Evolutionary conservation across 2,888 invertebrate genomes (phyloP), one percentile per base, ranked within the genome.

Genomic region (Tenthredo livida): DNA sequence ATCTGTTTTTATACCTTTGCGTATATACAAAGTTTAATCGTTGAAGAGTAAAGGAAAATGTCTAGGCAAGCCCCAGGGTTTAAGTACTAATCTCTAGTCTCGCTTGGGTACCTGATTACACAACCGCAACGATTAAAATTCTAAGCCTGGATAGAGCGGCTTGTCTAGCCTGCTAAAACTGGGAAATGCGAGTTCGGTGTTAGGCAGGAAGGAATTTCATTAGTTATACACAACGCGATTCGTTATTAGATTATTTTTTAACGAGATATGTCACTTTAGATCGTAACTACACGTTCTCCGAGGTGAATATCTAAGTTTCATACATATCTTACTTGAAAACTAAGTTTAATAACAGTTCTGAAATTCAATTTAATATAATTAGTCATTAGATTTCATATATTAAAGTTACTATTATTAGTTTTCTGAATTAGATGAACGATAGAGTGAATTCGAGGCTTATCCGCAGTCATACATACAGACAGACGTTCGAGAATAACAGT

Each of bases 51-150:
- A 29, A 77, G 50, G 50, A 54, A 54, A 77, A 29, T 54, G 77
- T 50, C 33, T 54, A 77, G 47, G 33, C 54, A 77, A 33, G 50
- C 72, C 72, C 43, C 21, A 33, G 77, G 54, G 54, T 50, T 77
- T 54, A 77, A 54, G 40, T 43, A 21, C 72, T 73, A 73, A 73
- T 73, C 43, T 75, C 77, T 54, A 33, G 54, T 3, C 54, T 54
- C 77, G 29, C 15, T 54, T 54, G 77, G 77, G 77, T 54, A 77
- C 50, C 80, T 80, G 80, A 80, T 80, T 80, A 80, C 58, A 80
- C 58, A 80, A 61, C 80, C 80, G 40, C 58, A 80, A 61, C 58
- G 80, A 58, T 80, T 80, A 80, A 80, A 80, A 80, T 80, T 80
- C 12, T 80, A 61, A 80, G 40, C 61, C 61, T 21, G 21, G 61